Base-by-base conservation (phyloP, 2,797 vertebrate genomes). In the Tachyglossus aculeatus region DNA sequence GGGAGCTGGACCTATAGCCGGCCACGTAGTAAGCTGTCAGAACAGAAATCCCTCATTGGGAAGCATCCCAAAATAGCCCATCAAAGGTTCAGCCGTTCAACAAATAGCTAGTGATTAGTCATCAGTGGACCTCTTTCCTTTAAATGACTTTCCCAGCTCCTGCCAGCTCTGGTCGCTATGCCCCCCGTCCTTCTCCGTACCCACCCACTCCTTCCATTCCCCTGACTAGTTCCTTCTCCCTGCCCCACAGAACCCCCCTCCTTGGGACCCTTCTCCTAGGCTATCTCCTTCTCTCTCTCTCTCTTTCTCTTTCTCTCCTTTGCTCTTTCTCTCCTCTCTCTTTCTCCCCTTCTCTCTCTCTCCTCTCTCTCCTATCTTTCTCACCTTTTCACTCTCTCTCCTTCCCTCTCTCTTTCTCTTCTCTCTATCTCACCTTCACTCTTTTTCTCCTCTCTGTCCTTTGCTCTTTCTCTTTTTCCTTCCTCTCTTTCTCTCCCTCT, bases 401-500 rank as follows among this genome's bases (percentile, higher is more conserved):
- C 22, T 6, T 44, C 45, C 27, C 22, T 25, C 45, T 48, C 5
- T 29, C 2, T 29, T 5, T 16, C 45, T 27, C n/a, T n/a, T n/a
- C n/a, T n/a, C n/a, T n/a, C n/a, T n/a, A 10, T 52, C 32, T 52
- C 27, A 51, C 22, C 22, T 6, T 44, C 45, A 27, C 22, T 25
- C 45, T 48, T 29, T 2, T 29, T 5, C 16, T 45, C 15, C 3
- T 50, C 24, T 25, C 6, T 25, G 19, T 14, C 15, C 5, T 11
- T 18, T 31, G 18, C 31, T 5, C 48, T 19, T 1, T 48, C 7
- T 31, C 16, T 31, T 31, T 38, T 11, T 19, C 14, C 24, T 5
- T 45, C 36, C 27, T 41, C 21, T 6, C 5, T 9, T 33, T n/a
- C 19, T 82, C 74, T 74, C 27, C 81, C 65, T 67, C 52, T 79